Evolutionary conservation across 2,888 invertebrate genomes (phyloP).

Genomic region (Drosophila meridionalis): DNA sequence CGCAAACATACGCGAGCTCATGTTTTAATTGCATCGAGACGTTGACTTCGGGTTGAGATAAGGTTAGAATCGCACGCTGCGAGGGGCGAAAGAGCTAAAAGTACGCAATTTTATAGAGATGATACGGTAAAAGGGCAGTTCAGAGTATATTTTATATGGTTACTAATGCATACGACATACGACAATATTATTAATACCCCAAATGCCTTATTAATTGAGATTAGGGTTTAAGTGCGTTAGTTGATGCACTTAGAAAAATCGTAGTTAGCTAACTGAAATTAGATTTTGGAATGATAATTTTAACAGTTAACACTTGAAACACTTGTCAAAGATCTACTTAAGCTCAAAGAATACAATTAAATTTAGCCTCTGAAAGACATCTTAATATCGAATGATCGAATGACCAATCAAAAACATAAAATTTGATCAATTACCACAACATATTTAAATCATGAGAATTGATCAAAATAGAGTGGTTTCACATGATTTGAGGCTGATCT

Average conservation of each 20-base stretch:
- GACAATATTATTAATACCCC: neutral
- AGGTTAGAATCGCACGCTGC: neutral
- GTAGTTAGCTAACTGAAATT: neutral
- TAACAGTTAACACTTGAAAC: neutral
- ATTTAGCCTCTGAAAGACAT: neutral
- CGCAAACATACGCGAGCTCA: neutral
- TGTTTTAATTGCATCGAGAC: slow-evolving; percentile 4
- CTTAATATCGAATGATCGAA: neutral
- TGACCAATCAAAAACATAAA: neutral
- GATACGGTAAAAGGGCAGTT: neutral
- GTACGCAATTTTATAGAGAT: slow-evolving; percentile 1
- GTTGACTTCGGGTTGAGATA: slow-evolving; percentile 3
- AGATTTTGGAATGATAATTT: neutral
- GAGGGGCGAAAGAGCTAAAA: neutral
- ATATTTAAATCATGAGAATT: neutral
- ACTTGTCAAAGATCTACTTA: no score
- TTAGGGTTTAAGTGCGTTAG: neutral
- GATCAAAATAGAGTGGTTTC: neutral
- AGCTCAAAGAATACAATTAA: neutral
- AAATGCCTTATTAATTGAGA: neutral
- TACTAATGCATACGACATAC: neutral
- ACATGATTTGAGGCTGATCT: neutral
- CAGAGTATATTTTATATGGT: slow-evolving; percentile 1
- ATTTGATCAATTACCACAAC: neutral
- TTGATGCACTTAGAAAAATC: neutral